phyloP scores from a whole-genome alignment of 2,888 invertebrate species.

The Celastrina argiolus region DNA sequence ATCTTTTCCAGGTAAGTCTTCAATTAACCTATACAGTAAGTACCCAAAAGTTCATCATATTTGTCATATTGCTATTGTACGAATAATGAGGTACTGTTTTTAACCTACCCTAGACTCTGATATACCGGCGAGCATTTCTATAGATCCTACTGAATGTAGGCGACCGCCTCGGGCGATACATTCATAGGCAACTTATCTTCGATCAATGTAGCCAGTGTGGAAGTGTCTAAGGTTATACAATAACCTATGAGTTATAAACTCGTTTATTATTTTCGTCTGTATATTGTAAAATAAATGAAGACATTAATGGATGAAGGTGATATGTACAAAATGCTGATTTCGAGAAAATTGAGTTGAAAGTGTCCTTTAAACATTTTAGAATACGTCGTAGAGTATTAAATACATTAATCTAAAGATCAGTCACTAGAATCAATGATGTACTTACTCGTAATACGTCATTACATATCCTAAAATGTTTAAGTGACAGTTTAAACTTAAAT shows the following conservation, averaged over 20 bases:
- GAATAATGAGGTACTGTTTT: background rate
- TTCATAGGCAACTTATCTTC: background rate
- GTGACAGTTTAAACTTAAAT: no score
- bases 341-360: no score
- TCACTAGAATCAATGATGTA: no score
- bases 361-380: no score
- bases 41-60: constrained; percentile 7
- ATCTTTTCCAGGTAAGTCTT: constrained; percentile 18
- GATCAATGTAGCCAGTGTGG: background rate
- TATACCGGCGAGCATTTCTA: background rate
- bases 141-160: background rate
- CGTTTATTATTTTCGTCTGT: background rate
- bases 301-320: no score
- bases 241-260: constrained; percentile 2
- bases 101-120: background rate
- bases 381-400: no score
- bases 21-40: constrained; percentile 16
- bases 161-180: background rate
- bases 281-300: no score
- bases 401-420: no score
- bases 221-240: background rate
- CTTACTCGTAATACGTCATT: no score
- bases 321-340: no score
- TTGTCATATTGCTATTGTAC: background rate
- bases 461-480: no score